These are phyloP conservation scores for Tachysurus fulvidraco DNA, from an alignment of 2,113 vertebrate species.

Conservation along the genomic window DNA sequence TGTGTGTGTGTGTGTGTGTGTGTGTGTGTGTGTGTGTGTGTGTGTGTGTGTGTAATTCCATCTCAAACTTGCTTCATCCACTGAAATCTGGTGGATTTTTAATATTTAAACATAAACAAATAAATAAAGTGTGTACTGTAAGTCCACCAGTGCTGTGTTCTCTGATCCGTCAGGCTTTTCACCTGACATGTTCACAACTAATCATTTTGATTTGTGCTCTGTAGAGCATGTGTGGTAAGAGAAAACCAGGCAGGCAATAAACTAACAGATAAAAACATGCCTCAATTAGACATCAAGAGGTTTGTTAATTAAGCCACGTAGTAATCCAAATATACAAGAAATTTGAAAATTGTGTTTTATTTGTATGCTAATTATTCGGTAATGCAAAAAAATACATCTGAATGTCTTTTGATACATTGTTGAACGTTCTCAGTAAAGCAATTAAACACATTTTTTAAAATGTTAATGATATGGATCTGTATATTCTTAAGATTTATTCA, in stretches of 20 bases:
- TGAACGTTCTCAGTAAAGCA: background rate
- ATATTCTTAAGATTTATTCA: background rate
- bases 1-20: background rate
- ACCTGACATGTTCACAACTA: background rate
- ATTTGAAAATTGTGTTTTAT: background rate
- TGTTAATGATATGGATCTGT: background rate
- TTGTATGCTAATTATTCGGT: background rate
- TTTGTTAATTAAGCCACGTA: background rate
- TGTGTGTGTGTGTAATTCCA: background rate
- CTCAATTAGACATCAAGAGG: background rate
- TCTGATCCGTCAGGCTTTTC: conserved; percentile 7
- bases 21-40: background rate
- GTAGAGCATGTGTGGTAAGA: background rate
- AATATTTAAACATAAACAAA: background rate
- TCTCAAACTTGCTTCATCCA: background rate
- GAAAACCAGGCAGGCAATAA: background rate
- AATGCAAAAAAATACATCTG: background rate
- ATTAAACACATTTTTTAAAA: background rate
- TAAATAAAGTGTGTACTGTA: background rate
- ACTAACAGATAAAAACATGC: background rate
- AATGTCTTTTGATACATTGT: background rate
- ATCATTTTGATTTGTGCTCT: background rate
- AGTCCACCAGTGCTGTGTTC: background rate
- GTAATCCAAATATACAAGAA: background rate
- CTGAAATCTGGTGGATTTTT: background rate